Conservation (phyloP, 2,888 invertebrate species). For the Hirtodrosophila histrioides region DNA sequence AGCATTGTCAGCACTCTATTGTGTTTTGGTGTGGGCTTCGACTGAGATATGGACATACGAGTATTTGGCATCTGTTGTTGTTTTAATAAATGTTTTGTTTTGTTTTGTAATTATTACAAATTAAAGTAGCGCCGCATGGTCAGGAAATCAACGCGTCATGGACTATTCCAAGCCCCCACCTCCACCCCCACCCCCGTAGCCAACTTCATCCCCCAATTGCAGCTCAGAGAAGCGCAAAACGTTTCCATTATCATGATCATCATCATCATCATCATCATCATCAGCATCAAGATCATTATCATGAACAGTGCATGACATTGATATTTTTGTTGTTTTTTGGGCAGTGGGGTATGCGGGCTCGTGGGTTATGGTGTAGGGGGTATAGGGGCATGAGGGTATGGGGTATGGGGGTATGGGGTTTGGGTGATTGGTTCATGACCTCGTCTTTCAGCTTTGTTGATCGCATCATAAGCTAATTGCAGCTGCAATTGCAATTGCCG, state of each 20-base stretch:
- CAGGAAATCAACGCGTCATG: conserved; percentile 44
- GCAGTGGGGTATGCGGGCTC: neutral
- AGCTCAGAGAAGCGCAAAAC: conserved; percentile 9
- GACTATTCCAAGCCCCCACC: conserved; percentile 28
- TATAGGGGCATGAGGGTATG: neutral
- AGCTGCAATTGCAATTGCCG: conserved; percentile 56
- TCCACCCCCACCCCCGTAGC: neutral
- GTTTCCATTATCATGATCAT: no score
- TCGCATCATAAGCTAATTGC: conserved; percentile 50
- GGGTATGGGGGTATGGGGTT: neutral
- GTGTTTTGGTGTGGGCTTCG: neutral
- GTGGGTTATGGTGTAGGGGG: no score
- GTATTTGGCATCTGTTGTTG: conserved; percentile 17
- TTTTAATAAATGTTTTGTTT: conserved; percentile 43
- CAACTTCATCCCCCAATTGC: neutral
- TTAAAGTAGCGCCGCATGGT: conserved; percentile 33
- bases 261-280: conserved; percentile 5
- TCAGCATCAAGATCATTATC: conserved; percentile 45
- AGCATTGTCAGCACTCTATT: neutral
- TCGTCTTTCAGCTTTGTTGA: conserved; percentile 40
- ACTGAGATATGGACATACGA: conserved; percentile 11
- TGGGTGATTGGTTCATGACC: conserved; percentile 51
- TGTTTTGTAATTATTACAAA: conserved; percentile 54
- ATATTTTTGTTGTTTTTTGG: conserved; percentile 4
- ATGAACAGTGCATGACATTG: conserved; percentile 43